Evolutionary conservation across 2,888 invertebrate species (phyloP), one percentile per base, ranked within the genome.

Genomic region (Incurvaria masculella): DNA sequence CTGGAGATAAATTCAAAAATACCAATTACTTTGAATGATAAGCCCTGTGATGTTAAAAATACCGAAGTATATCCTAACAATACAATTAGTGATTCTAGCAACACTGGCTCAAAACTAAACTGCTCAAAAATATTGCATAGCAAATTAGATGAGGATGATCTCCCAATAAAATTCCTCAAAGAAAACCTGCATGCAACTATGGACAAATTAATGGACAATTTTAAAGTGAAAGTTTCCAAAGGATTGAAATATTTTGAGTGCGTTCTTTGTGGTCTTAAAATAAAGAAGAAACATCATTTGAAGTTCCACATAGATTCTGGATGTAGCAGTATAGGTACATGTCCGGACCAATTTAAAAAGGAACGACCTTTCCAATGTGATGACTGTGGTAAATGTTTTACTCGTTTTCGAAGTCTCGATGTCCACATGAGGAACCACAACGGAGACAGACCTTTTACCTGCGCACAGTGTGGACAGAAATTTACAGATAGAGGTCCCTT

Each of bases 391-490:
- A 33, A 33, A 33, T 33, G 8, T 11, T 33, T 33, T 14, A 33
- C 33, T 14, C 4, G 33, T 14, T n/a, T 33, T 33, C 33, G 33
- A 11, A 33, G 11, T n/a, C 14, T 53, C 11, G 42, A n/a, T 5
- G 51, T 50, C 2, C 53, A 53, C 44, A 48, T 53, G 50, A 33
- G 44, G n/a, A 21, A 41, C 8, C 53, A 53, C 40, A 49, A 48
- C 4, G 53, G 53, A 14, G 50, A 50, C 21, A 52, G 45, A 26
- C 48, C 51, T 4, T 48, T 44, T 27, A 10, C 19, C 18, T 53
- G 53, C 39, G 49, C 42, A 1, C 23, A 44, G n/a, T 53, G 53
- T 27, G 21, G 38, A 18, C 47, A 48, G 43, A 44, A 41, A 21
- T 49, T 52, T 44, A 21, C 51, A 10, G 49, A 43, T 10, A 51